Conservation (phyloP, 2,888 invertebrate species). For the Leucophora obtusa region DNA sequence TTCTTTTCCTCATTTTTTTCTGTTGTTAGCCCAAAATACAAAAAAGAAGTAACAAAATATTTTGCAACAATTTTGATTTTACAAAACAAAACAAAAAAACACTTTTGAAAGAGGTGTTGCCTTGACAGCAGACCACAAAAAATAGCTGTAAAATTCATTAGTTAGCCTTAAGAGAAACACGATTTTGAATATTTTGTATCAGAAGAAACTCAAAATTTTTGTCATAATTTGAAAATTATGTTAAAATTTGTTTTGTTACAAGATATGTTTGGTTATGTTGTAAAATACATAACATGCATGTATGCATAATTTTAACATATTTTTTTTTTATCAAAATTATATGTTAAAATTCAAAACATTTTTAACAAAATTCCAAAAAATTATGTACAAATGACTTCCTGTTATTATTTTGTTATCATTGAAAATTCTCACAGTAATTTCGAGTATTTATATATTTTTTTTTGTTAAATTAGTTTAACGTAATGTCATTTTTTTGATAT, state of each 20-base stretch:
- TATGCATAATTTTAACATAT: not conserved
- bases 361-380: not conserved
- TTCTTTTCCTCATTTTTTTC: constrained; percentile 56
- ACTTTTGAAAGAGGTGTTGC: constrained; percentile 56
- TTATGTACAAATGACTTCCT: constrained; percentile 35
- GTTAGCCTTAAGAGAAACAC: constrained; percentile 58
- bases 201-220: constrained; percentile 39
- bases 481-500: constrained; percentile 16
- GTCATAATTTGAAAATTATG: constrained; percentile 61
- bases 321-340: constrained; percentile 8
- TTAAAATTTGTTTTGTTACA: constrained; percentile 33
- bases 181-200: constrained; percentile 41
- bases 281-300: not conserved
- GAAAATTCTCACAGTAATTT: constrained; percentile 46
- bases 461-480: not conserved
- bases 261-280: constrained; percentile 28
- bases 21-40: not conserved
- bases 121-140: constrained; percentile 49
- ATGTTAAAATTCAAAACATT: constrained; percentile 6
- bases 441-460: not conserved
- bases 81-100: constrained; percentile 6
- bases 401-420: constrained; percentile 13
- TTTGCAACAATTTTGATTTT: constrained; percentile 57
- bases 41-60: constrained; percentile 41
- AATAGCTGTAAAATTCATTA: constrained; percentile 29